Evolutionary conservation across 2,113 vertebrate species (phyloP).

Genomic region (Oncorhynchus mykiss): DNA sequence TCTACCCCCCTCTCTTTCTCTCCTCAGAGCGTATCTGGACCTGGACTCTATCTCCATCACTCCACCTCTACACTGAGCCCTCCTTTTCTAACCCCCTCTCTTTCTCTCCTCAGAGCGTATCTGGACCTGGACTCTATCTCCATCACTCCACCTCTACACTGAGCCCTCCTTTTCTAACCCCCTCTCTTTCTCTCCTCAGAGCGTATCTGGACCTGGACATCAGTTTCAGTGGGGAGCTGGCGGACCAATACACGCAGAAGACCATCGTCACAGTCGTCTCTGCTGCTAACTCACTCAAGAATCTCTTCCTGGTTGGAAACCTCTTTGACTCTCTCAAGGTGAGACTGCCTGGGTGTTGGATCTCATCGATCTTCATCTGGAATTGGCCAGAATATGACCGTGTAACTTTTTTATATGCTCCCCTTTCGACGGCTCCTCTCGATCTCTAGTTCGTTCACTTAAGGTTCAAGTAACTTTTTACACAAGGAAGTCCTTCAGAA

Average conservation of each 20-base stretch:
- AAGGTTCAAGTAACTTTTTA: too few species aligned
- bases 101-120: constrained; percentile 70
- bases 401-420: background rate
- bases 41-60: constrained; percentile 48
- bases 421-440: background rate
- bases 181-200: constrained; percentile 58
- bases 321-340: constrained; percentile 90
- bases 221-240: constrained; percentile 79
- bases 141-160: too few species aligned
- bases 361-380: background rate
- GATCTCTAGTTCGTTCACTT: background rate
- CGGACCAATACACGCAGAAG: constrained; percentile 72
- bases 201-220: constrained; percentile 79
- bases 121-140: constrained; percentile 33
- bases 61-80: background rate
- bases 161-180: background rate
- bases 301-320: constrained; percentile 82
- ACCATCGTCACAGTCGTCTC: constrained; percentile 64
- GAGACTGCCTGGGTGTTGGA: constrained; percentile 7
- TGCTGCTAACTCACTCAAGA: constrained; percentile 71
- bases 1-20: too few species aligned
- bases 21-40: constrained; percentile 79
- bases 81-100: too few species aligned
- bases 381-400: background rate
- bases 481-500: too few species aligned